Evolutionary conservation across 30 jellyfish, hydroid and myxozoan species (phyloP), one percentile per base, ranked within the genome.

Genomic region (Clytia hemisphaerica): DNA sequence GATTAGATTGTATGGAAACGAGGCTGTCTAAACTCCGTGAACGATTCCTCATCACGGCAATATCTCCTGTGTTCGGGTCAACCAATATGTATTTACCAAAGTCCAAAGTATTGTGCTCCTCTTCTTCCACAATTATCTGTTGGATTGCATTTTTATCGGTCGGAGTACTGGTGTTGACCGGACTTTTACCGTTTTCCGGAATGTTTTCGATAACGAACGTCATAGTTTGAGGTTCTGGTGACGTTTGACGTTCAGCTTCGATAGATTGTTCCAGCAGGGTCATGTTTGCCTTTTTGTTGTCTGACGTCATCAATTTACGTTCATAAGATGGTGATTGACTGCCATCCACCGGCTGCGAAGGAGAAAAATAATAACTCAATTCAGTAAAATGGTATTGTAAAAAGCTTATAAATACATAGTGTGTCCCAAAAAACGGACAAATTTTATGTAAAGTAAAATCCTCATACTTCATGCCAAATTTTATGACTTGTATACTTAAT

Each of bases 1-100:
- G 83, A 35, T 53, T 69, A 0, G 98, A 89, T 1, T 83, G 61
- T 31, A 66, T 38, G 77, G 94, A 79, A 16, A 78, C 83, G 38
- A 89, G 65, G 31, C 98, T 89, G 80, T 89, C 94, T 58, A 89
- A 66, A 47, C 98, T 89, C 45, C 98, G 72, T 18, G 98, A 89
- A 12, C 95, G 62, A 12, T 80, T 84, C 48, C 93, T 51, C 66
- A 89, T 38, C 31, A 49, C 77, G 79, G 31, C 48, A 26, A 82
- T 92, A 46, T 89, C 98, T 32, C 83, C 84, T 7, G 92, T 79
- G 47, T 93, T 2, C 2, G 97, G 97, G 73, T 87, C 94, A 33
- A 89, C 66, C 58, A 89, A 71, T 4, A 75, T 24, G 71, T 78
- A 89, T 38, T 92, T 89, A 36, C 98, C 98, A 38, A 37, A 89